Conservation (phyloP, 1,140 invertebrate species). For the Brachionus angularis region DNA sequence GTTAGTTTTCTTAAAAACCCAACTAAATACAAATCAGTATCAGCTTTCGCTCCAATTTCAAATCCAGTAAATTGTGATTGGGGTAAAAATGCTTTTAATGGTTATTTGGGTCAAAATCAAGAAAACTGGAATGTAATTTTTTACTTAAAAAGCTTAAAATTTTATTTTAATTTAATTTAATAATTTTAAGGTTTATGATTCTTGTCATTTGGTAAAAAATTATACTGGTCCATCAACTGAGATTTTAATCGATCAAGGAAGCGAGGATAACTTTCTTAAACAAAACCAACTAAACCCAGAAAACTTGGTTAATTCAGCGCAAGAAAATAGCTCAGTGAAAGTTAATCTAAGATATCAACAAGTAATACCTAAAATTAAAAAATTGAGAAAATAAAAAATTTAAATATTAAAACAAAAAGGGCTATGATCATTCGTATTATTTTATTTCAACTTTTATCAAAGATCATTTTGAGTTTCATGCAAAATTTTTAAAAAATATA, state of each 20-base stretch:
- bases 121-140: constrained; percentile 20
- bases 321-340: constrained; percentile 64
- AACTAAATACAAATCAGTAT: constrained; percentile 78
- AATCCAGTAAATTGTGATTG: constrained; percentile 75
- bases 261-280: constrained; percentile 74
- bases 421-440: constrained; percentile 93
- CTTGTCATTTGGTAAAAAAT: constrained; percentile 70
- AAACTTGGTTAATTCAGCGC: constrained; percentile 71
- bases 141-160: too few relatives aligned
- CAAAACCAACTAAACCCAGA: constrained; percentile 77
- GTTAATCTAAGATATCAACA: constrained; percentile 73
- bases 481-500: constrained; percentile 59
- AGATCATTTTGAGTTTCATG: constrained; percentile 86
- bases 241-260: constrained; percentile 64
- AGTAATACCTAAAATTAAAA: constrained; percentile 46
- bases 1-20: constrained; percentile 87
- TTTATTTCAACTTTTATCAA: constrained; percentile 87
- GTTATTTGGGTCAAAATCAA: constrained; percentile 70
- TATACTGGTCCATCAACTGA: constrained; percentile 68
- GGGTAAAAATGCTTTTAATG: constrained; percentile 76
- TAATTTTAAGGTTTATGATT: too few relatives aligned
- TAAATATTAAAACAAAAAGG: constrained; percentile 56
- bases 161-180: too few relatives aligned
- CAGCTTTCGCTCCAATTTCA: constrained; percentile 91
- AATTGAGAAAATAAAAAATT: not conserved